Conservation (phyloP, 2,113 vertebrate genomes). For the Scomber scombrus region DNA sequence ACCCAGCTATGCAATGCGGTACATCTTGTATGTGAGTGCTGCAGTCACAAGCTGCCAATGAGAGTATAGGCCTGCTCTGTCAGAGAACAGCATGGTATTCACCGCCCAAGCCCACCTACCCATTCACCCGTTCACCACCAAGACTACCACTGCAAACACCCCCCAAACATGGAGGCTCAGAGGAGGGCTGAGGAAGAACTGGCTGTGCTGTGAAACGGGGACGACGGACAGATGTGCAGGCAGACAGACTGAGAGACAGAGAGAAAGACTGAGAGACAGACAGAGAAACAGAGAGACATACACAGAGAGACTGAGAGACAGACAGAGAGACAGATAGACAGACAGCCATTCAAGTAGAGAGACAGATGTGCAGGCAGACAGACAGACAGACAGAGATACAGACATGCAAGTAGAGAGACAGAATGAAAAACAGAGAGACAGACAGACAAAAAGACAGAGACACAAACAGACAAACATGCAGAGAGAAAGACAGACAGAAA, state of each 20-base stretch:
- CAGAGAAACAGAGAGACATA: not conserved
- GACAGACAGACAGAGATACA: not conserved
- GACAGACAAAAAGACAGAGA: too few relatives aligned
- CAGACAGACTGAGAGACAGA: not conserved
- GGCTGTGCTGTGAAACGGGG: slow-evolving; percentile 44
- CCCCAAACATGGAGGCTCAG: slow-evolving; percentile 37
- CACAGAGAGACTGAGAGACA: slow-evolving; percentile 25
- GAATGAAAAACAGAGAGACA: not conserved
- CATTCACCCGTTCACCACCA: slow-evolving; percentile 44
- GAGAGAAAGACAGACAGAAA: too few relatives aligned
- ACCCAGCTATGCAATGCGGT: slow-evolving; percentile 66
- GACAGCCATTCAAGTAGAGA: not conserved
- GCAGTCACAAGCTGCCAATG: slow-evolving; percentile 85
- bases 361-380: not conserved
- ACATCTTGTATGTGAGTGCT: slow-evolving; percentile 62
- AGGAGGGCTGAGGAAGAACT: slow-evolving; percentile 47
- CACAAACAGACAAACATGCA: too few relatives aligned
- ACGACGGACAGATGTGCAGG: not conserved
- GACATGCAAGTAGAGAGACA: too few relatives aligned
- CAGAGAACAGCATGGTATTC: slow-evolving; percentile 80
- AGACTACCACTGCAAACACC: slow-evolving; percentile 37
- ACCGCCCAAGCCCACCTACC: slow-evolving; percentile 48
- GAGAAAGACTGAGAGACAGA: not conserved
- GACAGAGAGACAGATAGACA: slow-evolving; percentile 2
- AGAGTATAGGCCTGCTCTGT: slow-evolving; percentile 79